A percentile compares a stretch with the other conserved stretches of the same genome.
Conservation (phyloP, 2,888 invertebrate species). For the Drosophila quinaria region DNA sequence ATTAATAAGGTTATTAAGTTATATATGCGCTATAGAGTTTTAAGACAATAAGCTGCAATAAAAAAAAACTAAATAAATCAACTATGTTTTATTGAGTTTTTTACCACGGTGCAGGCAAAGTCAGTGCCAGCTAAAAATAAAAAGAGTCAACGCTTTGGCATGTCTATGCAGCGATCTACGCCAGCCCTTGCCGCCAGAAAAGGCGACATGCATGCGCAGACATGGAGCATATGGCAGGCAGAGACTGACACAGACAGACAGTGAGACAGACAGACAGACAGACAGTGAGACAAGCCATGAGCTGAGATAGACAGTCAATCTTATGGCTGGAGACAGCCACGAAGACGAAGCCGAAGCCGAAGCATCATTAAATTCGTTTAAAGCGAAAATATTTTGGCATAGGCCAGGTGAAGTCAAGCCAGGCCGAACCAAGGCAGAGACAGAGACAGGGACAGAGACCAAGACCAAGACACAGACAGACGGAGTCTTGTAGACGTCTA, state of each 20-base stretch:
- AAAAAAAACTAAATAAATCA: too few relatives aligned
- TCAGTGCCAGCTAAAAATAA: conserved; percentile 74
- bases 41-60: too few relatives aligned
- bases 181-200: conserved; percentile 58
- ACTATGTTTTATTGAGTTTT: too few relatives aligned
- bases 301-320: conserved; percentile 80
- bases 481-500: conserved; percentile 49
- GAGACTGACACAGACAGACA: conserved; percentile 39
- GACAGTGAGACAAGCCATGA: conserved; percentile 37
- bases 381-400: conserved; percentile 76
- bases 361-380: conserved; percentile 82
- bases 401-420: conserved; percentile 41
- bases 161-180: conserved; percentile 72
- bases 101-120: conserved; percentile 69
- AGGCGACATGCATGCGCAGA: conserved; percentile 75
- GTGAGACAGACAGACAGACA: too few relatives aligned
- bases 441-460: conserved; percentile 14
- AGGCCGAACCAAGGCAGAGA: too few relatives aligned
- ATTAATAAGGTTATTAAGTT: too few relatives aligned
- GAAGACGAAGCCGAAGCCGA: conserved; percentile 41
- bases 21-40: too few relatives aligned
- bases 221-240: conserved; percentile 60
- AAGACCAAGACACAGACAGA: conserved; percentile 9
- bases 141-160: conserved; percentile 79
- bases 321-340: conserved; percentile 68